Evolutionary conservation across 2,888 invertebrate species (phyloP), one percentile per base, ranked within the genome.

Genomic region (Noctua comes): DNA sequence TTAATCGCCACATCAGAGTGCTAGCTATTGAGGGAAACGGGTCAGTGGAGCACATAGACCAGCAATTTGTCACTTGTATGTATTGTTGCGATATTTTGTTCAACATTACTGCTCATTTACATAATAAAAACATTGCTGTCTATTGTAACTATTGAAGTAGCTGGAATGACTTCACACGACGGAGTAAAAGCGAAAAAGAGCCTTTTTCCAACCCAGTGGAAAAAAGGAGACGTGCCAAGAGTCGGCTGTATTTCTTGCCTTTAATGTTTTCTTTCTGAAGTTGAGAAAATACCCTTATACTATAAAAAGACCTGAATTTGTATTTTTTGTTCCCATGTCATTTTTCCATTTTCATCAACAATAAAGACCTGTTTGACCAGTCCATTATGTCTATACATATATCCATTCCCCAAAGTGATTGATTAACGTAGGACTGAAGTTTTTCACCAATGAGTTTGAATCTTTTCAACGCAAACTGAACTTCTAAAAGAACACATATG

Each of bases 11-110:
- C 70, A 71, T 73, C 71, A 71, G 68, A 3, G 74, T 64, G 68
- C 57, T 64, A 70, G 54, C 74, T 83, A 87, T 83, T 66, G 79
- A 68, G 83, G 76, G 11, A 73, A 87, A 57, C 76, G 18, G 87
- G 86, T 85, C 72, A 87, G 48, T 78, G 27, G 85, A 72, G 54
- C 87, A 73, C 71, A 57, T 65, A 66, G 68, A 64, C 68, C 57
- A 74, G 51, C 79, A 36, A 40, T 79, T 79, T 78, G 76, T 85
- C 79, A 57, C 54, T 76, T 73, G 31, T 73, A 66, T 76, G 57
- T 72, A 71, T 62, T 74, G 66, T 82, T 70, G 76, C 73, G 73
- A 76, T 76, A 82, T 78, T 66, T 71, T 65, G 48, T 72, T 16
- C 68, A 48, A 68, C 70, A 54, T 43, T 36, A 64, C 16, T 70